Evolutionary conservation across 2,113 vertebrate genomes (phyloP).

Genomic region (Ammodytes dubius): DNA sequence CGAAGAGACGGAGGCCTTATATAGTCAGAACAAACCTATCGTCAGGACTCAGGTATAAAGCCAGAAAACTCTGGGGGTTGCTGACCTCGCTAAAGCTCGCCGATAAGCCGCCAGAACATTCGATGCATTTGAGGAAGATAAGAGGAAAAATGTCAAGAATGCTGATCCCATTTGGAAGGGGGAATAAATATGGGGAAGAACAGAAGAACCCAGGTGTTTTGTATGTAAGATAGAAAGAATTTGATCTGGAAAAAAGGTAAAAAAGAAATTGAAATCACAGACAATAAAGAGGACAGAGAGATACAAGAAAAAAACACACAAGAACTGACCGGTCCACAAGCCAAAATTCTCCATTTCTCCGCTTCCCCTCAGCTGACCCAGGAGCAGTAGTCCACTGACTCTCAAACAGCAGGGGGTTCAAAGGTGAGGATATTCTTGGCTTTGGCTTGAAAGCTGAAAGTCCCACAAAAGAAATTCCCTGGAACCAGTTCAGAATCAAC

Average conservation of each 20-base stretch:
- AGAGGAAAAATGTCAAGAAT: conserved; percentile 43
- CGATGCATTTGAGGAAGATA: conserved; percentile 7
- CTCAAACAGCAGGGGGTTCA: conserved; percentile 39
- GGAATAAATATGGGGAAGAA: not conserved
- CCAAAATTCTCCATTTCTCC: not conserved
- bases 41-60: conserved; percentile 16
- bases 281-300: not conserved
- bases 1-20: conserved; percentile 57
- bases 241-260: not conserved
- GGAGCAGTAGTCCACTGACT: conserved; percentile 22
- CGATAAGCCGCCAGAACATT: conserved; percentile 39
- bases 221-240: conserved; percentile 2
- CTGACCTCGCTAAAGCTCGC: not conserved
- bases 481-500: conserved; percentile 30
- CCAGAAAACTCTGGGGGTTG: not conserved
- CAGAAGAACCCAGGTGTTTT: not conserved
- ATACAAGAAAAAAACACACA: conserved; percentile 17
- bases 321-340: conserved; percentile 46
- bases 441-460: not conserved
- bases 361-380: not conserved
- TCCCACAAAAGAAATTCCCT: not conserved
- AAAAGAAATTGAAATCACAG: not conserved
- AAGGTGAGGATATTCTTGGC: conserved; percentile 40
- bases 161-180: not conserved
- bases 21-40: conserved; percentile 65